phyloP scores from a whole-genome alignment of 2,113 vertebrate genomes.

The Corythaeola cristata region DNA sequence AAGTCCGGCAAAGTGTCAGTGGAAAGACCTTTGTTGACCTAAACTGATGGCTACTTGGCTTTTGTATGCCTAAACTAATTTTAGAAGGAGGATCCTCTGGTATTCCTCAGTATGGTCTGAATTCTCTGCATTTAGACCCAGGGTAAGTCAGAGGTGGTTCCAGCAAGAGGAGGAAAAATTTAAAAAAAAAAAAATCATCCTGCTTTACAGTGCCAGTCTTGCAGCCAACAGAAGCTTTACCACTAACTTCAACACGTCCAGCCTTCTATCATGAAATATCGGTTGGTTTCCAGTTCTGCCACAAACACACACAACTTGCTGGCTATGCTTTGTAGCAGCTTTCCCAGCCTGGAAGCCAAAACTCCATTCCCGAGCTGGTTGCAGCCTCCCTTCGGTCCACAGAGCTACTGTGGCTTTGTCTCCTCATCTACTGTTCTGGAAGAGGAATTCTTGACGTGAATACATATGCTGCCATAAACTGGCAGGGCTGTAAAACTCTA shows the following conservation, averaged over 20 bases:
- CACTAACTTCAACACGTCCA: neutral
- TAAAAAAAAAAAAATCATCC: neutral
- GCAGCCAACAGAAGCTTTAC: neutral
- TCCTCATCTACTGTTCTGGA: constrained; percentile 64
- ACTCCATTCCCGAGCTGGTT: neutral
- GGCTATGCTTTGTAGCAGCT: neutral
- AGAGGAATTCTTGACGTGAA: neutral
- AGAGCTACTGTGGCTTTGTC: constrained; percentile 37
- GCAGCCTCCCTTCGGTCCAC: neutral
- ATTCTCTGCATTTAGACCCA: neutral
- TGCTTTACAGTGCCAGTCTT: neutral
- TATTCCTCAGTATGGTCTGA: neutral
- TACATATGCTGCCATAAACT: constrained; percentile 22
- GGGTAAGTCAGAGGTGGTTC: neutral
- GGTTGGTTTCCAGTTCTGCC: constrained; percentile 6
- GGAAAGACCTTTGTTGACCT: neutral
- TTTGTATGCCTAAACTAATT: neutral
- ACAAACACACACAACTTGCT: neutral
- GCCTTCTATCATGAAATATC: neutral
- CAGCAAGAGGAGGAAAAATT: neutral
- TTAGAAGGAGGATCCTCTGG: neutral
- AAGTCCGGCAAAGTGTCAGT: neutral
- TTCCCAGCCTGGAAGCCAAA: constrained; percentile 24
- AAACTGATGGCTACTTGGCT: neutral
- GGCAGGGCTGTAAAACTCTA: constrained; percentile 35